phyloP scores from a whole-genome alignment of 1,140 invertebrate species.

The Goniozus legneri region DNA sequence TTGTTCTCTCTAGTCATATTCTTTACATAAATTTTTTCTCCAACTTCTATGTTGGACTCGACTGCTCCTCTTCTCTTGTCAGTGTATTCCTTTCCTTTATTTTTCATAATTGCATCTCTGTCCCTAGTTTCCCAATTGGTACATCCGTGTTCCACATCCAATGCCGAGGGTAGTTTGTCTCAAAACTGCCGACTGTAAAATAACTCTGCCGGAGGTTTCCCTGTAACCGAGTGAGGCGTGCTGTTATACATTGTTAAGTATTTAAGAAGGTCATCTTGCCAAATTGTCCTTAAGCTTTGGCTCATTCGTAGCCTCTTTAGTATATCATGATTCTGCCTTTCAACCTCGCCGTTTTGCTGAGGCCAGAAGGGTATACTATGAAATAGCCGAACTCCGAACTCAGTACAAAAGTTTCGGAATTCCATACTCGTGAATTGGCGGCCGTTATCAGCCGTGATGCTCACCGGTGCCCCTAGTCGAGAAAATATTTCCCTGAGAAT shows the following conservation, averaged over 20 bases:
- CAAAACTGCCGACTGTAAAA: slow-evolving; percentile 30
- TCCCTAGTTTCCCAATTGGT: slow-evolving; percentile 11
- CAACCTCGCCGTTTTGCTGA: too few species aligned
- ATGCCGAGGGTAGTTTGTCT: slow-evolving; percentile 27
- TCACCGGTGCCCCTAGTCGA: slow-evolving; percentile 8
- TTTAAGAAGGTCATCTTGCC: slow-evolving; percentile 20
- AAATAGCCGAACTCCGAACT: neutral
- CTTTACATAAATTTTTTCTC: neutral
- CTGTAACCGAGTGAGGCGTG: slow-evolving; percentile 27
- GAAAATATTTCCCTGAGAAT: slow-evolving; percentile 13
- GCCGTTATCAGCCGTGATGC: slow-evolving; percentile 11
- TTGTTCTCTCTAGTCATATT: neutral
- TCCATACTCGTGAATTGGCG: neutral
- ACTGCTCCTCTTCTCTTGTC: too few species aligned
- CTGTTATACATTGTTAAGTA: slow-evolving; percentile 33
- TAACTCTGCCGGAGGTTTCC: slow-evolving; percentile 38
- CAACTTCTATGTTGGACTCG: too few species aligned
- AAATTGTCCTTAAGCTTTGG: slow-evolving; percentile 22
- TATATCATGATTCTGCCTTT: neutral
- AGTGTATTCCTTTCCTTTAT: too few species aligned
- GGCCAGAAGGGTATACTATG: neutral
- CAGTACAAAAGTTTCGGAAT: neutral
- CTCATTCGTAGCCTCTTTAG: slow-evolving; percentile 22
- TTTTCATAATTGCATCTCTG: slow-evolving; percentile 9
- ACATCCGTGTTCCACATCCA: neutral